Evolutionary conservation across 1,140 invertebrate species (phyloP).

Genomic region (Drosophila oshimai): DNA sequence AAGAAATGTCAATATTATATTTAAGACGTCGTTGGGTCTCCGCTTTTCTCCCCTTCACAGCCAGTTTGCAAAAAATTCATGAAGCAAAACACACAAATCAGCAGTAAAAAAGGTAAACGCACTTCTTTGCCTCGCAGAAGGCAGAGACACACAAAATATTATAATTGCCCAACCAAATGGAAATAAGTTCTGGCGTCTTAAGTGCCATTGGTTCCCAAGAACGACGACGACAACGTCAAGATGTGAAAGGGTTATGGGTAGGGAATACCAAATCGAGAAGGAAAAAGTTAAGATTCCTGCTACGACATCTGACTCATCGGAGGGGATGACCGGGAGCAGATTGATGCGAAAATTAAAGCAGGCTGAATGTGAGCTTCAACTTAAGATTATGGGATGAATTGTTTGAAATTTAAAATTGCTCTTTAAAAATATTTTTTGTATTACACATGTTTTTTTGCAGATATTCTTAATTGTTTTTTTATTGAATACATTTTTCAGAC

Average conservation of each 20-base stretch:
- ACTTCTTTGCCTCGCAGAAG: slow-evolving; percentile 19
- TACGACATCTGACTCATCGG: slow-evolving; percentile 8
- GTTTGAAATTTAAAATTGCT: not conserved
- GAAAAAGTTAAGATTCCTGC: slow-evolving; percentile 41
- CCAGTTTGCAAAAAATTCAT: slow-evolving; percentile 67
- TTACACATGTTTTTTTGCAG: too few species aligned
- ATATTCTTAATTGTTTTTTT: not conserved
- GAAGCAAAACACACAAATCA: slow-evolving; percentile 75
- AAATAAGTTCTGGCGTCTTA: slow-evolving; percentile 79
- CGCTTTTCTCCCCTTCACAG: slow-evolving; percentile 17
- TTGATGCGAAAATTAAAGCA: not conserved
- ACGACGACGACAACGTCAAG: slow-evolving; percentile 46
- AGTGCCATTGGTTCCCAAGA: slow-evolving; percentile 60
- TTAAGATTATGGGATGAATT: not conserved
- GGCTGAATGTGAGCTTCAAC: not conserved
- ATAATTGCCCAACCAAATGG: slow-evolving; percentile 79
- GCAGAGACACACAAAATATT: slow-evolving; percentile 65
- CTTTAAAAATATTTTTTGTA: not conserved
- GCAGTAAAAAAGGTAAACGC: slow-evolving; percentile 74
- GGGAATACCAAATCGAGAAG: not conserved
- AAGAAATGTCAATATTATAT: slow-evolving; percentile 81
- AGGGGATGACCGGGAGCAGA: not conserved
- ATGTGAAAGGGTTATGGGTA: slow-evolving; percentile 23
- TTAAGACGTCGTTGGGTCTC: slow-evolving; percentile 66
- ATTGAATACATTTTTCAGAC: too few species aligned